phyloP scores from a whole-genome alignment of 2,113 vertebrate genomes.

The Proterorhinus semilunaris region DNA sequence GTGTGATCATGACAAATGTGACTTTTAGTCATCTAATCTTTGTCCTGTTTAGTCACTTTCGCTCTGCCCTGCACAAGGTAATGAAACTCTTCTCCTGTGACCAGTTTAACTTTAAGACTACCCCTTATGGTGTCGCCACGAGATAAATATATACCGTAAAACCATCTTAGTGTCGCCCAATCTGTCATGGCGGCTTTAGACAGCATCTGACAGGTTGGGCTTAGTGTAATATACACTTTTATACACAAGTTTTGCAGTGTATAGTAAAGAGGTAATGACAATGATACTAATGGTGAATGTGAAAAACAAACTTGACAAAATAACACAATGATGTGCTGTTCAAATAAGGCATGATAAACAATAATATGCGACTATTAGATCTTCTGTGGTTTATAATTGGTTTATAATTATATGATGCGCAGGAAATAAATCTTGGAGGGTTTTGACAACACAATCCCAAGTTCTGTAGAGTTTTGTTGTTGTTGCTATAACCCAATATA shows the following conservation, averaged over 20 bases:
- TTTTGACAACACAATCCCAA: too few relatives aligned
- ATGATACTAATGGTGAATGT: not conserved
- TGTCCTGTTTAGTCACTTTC: not conserved
- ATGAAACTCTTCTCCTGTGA: not conserved
- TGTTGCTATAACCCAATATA: too few relatives aligned
- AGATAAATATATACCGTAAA: conserved; percentile 3
- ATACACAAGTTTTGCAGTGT: not conserved
- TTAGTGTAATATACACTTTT: conserved; percentile 9
- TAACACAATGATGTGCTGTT: too few relatives aligned
- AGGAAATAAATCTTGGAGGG: too few relatives aligned
- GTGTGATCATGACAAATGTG: conserved; percentile 1
- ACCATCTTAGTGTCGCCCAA: not conserved
- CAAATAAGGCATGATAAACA: too few relatives aligned
- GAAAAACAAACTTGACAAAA: not conserved
- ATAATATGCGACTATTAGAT: too few relatives aligned
- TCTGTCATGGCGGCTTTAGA: not conserved
- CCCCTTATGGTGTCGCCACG: not conserved
- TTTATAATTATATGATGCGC: too few relatives aligned
- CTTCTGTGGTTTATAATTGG: too few relatives aligned
- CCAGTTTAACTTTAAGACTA: not conserved
- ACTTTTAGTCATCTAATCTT: not conserved
- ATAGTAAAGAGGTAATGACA: not conserved
- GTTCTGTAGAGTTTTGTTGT: too few relatives aligned
- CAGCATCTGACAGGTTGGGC: conserved; percentile 15
- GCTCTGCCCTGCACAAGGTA: not conserved